A percentile compares a stretch with the other conserved stretches of the same genome.
phyloP scores from a whole-genome alignment of 2,113 vertebrate species.

The Cichladusa arquata region DNA sequence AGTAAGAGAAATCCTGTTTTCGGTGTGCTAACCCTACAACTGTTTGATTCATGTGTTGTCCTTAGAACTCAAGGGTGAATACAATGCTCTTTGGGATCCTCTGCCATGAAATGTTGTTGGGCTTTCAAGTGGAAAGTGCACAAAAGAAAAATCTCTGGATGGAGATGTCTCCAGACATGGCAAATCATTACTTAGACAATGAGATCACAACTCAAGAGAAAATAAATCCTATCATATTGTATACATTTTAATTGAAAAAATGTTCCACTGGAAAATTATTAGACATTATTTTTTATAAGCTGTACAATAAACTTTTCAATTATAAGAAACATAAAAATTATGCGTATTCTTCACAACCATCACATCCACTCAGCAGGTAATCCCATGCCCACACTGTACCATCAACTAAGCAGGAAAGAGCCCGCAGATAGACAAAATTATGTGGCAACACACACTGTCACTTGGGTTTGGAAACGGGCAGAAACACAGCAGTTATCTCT shows the following conservation, averaged over 20 bases:
- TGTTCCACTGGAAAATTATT: not conserved
- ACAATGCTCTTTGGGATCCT: not conserved
- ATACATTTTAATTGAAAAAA: not conserved
- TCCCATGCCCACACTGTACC: fast-evolving
- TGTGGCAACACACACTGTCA: not conserved
- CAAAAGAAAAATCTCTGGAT: not conserved
- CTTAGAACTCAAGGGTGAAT: not conserved
- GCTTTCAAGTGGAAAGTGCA: not conserved
- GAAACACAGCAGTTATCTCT: not conserved
- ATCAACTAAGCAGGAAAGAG: not conserved
- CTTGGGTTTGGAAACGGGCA: not conserved
- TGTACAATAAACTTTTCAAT: not conserved
- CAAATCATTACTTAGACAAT: not conserved
- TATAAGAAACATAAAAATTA: not conserved
- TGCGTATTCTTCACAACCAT: not conserved
- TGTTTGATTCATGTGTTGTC: not conserved
- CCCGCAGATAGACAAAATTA: not conserved
- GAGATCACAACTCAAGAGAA: not conserved
- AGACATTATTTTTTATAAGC: not conserved
- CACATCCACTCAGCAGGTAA: not conserved
- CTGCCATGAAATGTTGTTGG: not conserved
- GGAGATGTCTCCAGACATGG: not conserved
- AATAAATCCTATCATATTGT: not conserved
- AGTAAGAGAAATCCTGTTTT: not conserved
- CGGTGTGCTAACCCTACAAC: fast-evolving